A percentile compares a stretch with the other conserved stretches of the same genome.
Evolutionary conservation across 2,888 invertebrate species (phyloP).

Genomic region (Andrena praecox): DNA sequence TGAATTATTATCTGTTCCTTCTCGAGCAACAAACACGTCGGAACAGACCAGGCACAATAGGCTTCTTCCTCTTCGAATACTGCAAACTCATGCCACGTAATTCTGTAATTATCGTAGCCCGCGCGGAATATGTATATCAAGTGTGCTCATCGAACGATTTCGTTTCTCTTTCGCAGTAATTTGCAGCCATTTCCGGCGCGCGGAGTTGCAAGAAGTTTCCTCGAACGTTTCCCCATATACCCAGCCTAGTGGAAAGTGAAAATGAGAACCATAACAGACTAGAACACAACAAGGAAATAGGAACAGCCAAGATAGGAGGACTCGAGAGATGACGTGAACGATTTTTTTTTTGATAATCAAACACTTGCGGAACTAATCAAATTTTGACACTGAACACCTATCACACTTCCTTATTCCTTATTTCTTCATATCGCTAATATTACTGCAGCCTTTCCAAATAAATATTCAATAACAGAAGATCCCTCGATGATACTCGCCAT

Average conservation of each 20-base stretch:
- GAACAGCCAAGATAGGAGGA: not conserved
- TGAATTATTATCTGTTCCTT: constrained; percentile 21
- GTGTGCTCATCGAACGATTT: constrained; percentile 37
- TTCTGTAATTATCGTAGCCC: constrained; percentile 42
- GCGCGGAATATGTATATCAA: constrained; percentile 38
- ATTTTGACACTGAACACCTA: not conserved
- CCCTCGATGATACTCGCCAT: no score
- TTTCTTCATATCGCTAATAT: no score
- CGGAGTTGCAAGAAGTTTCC: constrained; percentile 15
- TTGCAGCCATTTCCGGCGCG: constrained; percentile 36
- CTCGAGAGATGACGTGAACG: not conserved
- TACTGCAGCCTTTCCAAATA: no score
- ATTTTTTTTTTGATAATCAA: constrained; percentile 22
- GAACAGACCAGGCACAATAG: not conserved
- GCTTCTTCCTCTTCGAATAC: constrained; percentile 14
- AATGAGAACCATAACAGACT: constrained; percentile 13
- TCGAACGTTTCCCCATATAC: constrained; percentile 18
- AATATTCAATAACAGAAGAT: no score
- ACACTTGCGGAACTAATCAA: not conserved
- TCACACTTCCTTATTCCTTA: no score
- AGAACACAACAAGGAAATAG: constrained; percentile 8
- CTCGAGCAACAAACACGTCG: constrained; percentile 5
- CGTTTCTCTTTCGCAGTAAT: constrained; percentile 49
- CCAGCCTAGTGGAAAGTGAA: constrained; percentile 28
- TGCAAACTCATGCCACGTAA: constrained; percentile 14